Percentiles rank a stretch among this genome's conserved stretches.
Conservation (phyloP, 2,113 vertebrate genomes). For the Numida meleagris region DNA sequence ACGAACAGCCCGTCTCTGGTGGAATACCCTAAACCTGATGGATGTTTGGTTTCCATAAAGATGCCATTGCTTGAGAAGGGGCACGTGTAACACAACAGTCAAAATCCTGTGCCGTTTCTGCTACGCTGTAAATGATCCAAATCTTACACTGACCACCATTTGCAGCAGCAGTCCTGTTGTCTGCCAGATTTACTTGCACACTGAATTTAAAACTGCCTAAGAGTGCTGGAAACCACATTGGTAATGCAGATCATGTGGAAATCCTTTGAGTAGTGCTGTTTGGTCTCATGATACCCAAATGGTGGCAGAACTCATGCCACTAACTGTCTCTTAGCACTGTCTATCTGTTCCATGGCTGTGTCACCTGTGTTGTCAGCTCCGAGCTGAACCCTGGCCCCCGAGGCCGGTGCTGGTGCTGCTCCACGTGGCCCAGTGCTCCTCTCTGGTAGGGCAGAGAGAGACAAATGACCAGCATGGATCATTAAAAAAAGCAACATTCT, state of each 20-base stretch:
- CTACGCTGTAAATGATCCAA: neutral
- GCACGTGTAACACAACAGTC: neutral
- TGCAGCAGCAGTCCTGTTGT: neutral
- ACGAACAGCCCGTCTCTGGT: neutral
- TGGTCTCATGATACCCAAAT: neutral
- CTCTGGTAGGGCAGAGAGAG: neutral
- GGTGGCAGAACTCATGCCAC: neutral
- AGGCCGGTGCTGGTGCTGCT: neutral
- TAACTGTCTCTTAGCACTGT: neutral
- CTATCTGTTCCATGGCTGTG: fast-evolving
- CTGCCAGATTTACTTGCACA: neutral
- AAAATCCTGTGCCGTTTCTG: neutral
- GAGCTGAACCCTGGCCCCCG: neutral
- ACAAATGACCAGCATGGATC: neutral
- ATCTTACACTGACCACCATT: neutral
- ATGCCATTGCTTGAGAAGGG: neutral
- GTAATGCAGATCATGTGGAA: neutral
- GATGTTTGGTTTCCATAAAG: neutral
- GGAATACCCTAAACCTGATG: neutral
- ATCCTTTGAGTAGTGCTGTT: neutral
- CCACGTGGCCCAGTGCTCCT: fast-evolving
- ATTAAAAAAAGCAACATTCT: neutral
- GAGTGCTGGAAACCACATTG: neutral
- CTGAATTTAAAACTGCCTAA: conserved; percentile 1
- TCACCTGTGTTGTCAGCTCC: neutral